Percentiles rank a stretch among this genome's conserved stretches.
phyloP scores from a whole-genome alignment of 2,888 invertebrate species.

The Drosophila incognita region DNA sequence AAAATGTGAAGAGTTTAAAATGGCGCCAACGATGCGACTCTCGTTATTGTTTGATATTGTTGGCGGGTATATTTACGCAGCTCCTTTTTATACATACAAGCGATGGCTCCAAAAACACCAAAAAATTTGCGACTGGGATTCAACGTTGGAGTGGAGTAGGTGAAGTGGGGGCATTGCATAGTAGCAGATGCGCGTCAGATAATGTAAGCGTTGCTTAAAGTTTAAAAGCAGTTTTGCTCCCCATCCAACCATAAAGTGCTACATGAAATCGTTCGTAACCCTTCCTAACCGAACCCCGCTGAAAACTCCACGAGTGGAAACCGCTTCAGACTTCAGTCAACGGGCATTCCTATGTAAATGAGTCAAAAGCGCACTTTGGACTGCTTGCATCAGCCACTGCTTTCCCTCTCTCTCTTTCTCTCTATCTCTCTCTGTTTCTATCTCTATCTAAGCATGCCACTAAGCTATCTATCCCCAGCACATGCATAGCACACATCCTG shows the following conservation, averaged over 20 bases:
- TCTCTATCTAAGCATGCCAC: neutral
- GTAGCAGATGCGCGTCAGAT: slow-evolving; percentile 52
- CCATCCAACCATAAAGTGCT: slow-evolving; percentile 66
- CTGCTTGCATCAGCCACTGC: slow-evolving; percentile 17
- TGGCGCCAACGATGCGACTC: slow-evolving; percentile 49
- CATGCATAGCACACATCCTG: neutral
- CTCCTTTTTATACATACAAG: slow-evolving; percentile 52
- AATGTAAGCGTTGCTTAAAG: slow-evolving; percentile 76
- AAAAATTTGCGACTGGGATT: slow-evolving; percentile 53
- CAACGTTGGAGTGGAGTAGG: slow-evolving; percentile 26
- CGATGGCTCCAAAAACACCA: slow-evolving; percentile 42
- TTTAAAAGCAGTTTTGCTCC: slow-evolving; percentile 61
- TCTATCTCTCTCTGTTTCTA: neutral
- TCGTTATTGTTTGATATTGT: slow-evolving; percentile 44
- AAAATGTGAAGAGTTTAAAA: slow-evolving; percentile 52
- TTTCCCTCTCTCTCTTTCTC: too few relatives aligned
- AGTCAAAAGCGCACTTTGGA: slow-evolving; percentile 28
- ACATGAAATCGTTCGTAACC: slow-evolving; percentile 34
- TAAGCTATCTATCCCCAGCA: neutral
- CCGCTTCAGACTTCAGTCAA: slow-evolving; percentile 24
- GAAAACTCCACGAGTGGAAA: slow-evolving; percentile 40
- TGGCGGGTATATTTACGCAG: slow-evolving; percentile 72
- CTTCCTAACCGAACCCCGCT: slow-evolving; percentile 56
- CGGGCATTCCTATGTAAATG: slow-evolving; percentile 49
- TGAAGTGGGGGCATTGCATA: neutral